Conservation (phyloP, 2,888 invertebrate species). For the Synanthedon tipuliformis region DNA sequence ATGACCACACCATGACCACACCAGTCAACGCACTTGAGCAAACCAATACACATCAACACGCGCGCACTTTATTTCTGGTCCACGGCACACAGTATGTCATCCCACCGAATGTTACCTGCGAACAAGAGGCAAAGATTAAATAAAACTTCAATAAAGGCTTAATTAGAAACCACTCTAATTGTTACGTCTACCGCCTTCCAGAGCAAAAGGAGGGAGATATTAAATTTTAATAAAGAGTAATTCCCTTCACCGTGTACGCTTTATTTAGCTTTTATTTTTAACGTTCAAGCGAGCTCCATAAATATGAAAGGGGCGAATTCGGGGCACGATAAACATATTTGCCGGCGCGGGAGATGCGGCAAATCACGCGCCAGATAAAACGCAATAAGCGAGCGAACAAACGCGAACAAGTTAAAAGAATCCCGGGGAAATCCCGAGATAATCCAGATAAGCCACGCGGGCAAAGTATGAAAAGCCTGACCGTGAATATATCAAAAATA, state of each 20-base stretch:
- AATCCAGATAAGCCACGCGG: conserved; percentile 66
- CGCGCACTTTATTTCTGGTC: not conserved
- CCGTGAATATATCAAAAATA: conserved; percentile 65
- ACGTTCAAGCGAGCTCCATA: conserved; percentile 30
- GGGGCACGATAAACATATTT: conserved; percentile 49
- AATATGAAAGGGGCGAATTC: conserved; percentile 35
- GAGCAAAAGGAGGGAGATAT: conserved; percentile 36
- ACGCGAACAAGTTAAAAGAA: conserved; percentile 56
- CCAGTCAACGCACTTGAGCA: not conserved
- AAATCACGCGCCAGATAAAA: conserved; percentile 44
- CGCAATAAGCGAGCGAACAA: conserved; percentile 54
- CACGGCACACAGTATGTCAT: conserved; percentile 19
- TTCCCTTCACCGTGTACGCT: conserved; percentile 23
- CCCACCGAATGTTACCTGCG: conserved; percentile 33
- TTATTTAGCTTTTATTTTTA: conserved; percentile 36
- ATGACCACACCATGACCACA: conserved; percentile 39
- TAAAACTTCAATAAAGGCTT: conserved; percentile 13
- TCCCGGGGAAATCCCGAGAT: conserved; percentile 48
- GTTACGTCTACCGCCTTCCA: conserved; percentile 26
- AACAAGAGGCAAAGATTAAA: conserved; percentile 9
- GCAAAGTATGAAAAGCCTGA: conserved; percentile 59
- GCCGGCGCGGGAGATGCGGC: conserved; percentile 24
- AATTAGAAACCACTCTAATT: conserved; percentile 36
- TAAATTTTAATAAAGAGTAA: conserved; percentile 51
- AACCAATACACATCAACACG: not conserved